These are phyloP conservation scores for Eubasilissa splendida DNA, from an alignment of 2,888 invertebrate species.

Conservation along the genomic window DNA sequence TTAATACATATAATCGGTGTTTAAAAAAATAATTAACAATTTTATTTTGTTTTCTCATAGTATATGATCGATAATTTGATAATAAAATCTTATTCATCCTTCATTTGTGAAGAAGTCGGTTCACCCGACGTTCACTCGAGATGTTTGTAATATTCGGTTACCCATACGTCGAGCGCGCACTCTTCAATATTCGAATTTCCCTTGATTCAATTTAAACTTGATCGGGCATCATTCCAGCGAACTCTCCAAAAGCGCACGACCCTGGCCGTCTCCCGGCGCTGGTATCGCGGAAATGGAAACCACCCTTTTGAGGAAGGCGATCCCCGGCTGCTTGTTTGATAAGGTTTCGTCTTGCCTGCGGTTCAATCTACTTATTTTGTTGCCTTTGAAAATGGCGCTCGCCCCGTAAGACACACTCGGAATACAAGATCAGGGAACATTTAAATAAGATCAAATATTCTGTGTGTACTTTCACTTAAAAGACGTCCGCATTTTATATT, in stretches of 20 bases:
- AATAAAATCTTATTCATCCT: too few relatives aligned
- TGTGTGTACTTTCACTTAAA: not conserved
- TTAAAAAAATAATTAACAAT: too few relatives aligned
- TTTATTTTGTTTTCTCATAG: too few relatives aligned
- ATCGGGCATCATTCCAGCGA: not conserved
- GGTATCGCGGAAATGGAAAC: not conserved
- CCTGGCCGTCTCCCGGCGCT: not conserved
- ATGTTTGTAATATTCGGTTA: constrained; percentile 20
- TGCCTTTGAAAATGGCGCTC: constrained; percentile 14
- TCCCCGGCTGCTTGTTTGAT: not conserved
- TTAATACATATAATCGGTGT: too few relatives aligned
- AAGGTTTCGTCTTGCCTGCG: constrained; percentile 30
- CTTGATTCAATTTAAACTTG: constrained; percentile 35
- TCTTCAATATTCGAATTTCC: not conserved
- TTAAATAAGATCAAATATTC: constrained; percentile 5
- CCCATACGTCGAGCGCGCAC: constrained; percentile 10
- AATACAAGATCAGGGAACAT: constrained; percentile 18
- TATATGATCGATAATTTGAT: too few relatives aligned
- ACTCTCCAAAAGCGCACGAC: not conserved
- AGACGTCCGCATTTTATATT: not conserved
- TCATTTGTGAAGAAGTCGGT: not conserved
- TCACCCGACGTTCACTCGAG: constrained; percentile 29
- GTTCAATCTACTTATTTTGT: constrained; percentile 22
- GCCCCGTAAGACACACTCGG: constrained; percentile 10
- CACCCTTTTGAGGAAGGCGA: constrained; percentile 5